A percentile compares a stretch with the other conserved stretches of the same genome.
These are phyloP conservation scores for Tragopan temminckii DNA, from an alignment of 2,797 vertebrate genomes.

Conservation along the genomic window DNA sequence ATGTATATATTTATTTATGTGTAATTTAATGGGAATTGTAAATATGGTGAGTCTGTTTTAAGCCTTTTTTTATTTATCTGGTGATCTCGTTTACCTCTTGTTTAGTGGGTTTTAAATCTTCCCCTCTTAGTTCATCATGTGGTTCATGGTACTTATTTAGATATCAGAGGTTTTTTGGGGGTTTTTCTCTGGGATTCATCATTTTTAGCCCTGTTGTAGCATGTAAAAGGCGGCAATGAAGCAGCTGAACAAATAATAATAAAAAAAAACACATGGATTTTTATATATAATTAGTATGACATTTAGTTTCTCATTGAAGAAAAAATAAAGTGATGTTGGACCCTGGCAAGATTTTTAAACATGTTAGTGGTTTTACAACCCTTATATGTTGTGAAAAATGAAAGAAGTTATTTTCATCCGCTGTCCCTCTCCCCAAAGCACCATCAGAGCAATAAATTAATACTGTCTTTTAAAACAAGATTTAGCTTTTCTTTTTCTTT, in stretches of 20 bases:
- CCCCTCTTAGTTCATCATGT: conserved; percentile 97
- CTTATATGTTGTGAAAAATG: conserved; percentile 91
- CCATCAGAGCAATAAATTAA: conserved; percentile 97
- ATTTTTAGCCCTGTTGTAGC: conserved; percentile 98
- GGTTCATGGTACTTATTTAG: conserved; percentile 97
- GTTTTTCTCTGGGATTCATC: conserved; percentile 91
- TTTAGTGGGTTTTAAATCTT: conserved; percentile 98
- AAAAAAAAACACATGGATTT: conserved; percentile 85
- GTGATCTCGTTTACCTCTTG: conserved; percentile 96
- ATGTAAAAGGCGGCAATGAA: conserved; percentile 95
- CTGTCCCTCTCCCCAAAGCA: conserved; percentile 89
- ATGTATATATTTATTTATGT: conserved; percentile 99
- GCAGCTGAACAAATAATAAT: conserved; percentile 90
- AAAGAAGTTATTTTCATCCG: conserved; percentile 86
- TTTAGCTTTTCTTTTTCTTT: conserved; percentile 64
- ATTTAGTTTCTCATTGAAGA: conserved; percentile 89
- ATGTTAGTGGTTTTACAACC: conserved; percentile 88
- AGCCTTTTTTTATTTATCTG: conserved; percentile 99
- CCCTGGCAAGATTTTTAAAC: conserved; percentile 84
- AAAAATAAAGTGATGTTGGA: conserved; percentile 82
- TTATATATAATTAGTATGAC: conserved; percentile 89
- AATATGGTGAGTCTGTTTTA: conserved; percentile 99
- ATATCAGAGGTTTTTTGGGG: conserved; percentile 91
- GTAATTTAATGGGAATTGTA: conserved; percentile 99
- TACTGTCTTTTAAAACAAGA: conserved; percentile 89